Base-by-base conservation (phyloP, 2,113 vertebrate genomes). In the Thermophis baileyi region DNA sequence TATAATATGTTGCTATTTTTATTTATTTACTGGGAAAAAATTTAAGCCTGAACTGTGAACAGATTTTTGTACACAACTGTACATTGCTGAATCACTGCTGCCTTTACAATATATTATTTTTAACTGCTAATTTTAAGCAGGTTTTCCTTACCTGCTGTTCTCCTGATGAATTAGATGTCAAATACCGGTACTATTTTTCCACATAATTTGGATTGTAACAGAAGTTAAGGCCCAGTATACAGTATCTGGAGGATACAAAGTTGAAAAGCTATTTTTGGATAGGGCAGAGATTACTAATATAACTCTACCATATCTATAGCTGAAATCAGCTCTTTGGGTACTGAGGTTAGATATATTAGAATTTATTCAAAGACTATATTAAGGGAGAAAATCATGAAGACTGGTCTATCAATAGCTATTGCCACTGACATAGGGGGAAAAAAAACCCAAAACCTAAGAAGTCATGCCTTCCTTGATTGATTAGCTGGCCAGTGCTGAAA, bases 1-100 rank as follows among this genome's bases (percentile, higher is more conserved):
- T 88, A 86, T 69, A 91, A 93, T 93, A 85, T 92, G 54, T 89
- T 69, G 4, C 49, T 51, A n/a, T 88, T 81, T 18, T 81, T 22
- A 60, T 27, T 81, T 16, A 50, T 44, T 85, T 60, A 60, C 3
- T 85, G 47, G 6, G 10, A 5, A 27, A 12, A 4, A 27, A 25
- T 30, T 0, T 0, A 47, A 53, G 89, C 46, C 88, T 91, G 88
- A 49, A 49, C 49, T 49, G 2, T 49, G 49, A 49, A 49, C 9
- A 49, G 49, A 49, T 49, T 49, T 49, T 49, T 87, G 40, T 8
- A 53, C 16, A 91, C 92, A 55, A 89, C 93, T 92, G 89, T 50
- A 87, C 6, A 0, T 8, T 35, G 30, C 63, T 40, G 63, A 81
- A 81, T 5, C 47, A 6, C 9, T 81, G 7, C 20, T 55, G 10